A percentile compares a stretch with the other conserved stretches of the same genome.
Evolutionary conservation across 2,113 vertebrate genomes (phyloP).

Genomic region (Chloropsis hardwickii): DNA sequence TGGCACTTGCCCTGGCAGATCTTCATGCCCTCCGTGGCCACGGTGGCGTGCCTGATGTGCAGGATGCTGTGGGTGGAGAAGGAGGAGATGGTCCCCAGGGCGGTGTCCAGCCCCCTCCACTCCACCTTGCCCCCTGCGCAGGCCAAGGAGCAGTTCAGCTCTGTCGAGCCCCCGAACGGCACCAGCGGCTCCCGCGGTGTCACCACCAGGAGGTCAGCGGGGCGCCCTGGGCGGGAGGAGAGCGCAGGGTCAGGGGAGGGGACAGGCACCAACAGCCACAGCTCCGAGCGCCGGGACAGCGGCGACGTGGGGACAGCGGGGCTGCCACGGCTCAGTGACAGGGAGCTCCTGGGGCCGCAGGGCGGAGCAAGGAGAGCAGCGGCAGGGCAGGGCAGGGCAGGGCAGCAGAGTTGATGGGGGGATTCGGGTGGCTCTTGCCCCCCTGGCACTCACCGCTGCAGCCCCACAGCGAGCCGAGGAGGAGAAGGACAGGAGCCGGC

Average conservation of each 20-base stretch:
- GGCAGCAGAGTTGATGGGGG: rapidly evolving
- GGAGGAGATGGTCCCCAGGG: slow-evolving; percentile 28
- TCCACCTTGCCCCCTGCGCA: neutral
- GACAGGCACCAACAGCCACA: neutral
- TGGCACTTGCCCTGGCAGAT: slow-evolving; percentile 65
- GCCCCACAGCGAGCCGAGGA: neutral
- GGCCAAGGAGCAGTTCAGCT: slow-evolving; percentile 66
- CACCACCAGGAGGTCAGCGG: neutral
- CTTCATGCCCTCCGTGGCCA: neutral
- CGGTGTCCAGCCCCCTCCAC: slow-evolving; percentile 75
- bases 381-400: neutral
- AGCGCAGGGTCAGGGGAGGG: neutral
- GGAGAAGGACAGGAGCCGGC: neutral
- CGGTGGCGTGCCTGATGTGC: neutral
- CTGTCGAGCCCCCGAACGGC: neutral
- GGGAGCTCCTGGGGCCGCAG: rapidly evolving
- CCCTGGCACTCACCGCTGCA: neutral
- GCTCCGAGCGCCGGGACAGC: neutral
- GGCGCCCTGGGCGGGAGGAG: neutral
- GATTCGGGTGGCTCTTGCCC: rapidly evolving
- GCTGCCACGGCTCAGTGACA: neutral
- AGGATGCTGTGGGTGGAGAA: slow-evolving; percentile 56
- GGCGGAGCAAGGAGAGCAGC: neutral
- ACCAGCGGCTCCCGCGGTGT: slow-evolving; percentile 31
- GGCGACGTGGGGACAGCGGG: neutral